Evolutionary conservation across 2,888 invertebrate species (phyloP).

Genomic region (Sarcophaga carnaria): DNA sequence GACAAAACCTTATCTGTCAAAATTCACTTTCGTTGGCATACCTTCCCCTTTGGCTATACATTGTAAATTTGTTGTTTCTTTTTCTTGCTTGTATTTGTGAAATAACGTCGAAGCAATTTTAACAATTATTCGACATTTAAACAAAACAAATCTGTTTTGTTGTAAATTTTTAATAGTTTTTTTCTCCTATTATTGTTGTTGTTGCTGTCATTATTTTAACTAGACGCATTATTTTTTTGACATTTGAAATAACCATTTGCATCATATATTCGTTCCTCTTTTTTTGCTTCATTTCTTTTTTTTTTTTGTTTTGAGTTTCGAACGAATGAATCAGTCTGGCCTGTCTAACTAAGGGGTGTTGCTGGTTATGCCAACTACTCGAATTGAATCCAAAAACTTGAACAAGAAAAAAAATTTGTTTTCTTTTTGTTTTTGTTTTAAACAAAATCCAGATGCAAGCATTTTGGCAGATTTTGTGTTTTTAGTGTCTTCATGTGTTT

Average conservation of each 20-base stretch:
- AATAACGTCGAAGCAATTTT: background rate
- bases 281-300: background rate
- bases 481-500: slow-evolving; percentile 17
- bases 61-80: background rate
- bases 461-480: slow-evolving; percentile 42
- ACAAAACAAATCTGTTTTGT: slow-evolving; percentile 55
- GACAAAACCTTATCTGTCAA: background rate
- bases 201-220: slow-evolving; percentile 23
- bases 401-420: slow-evolving; percentile 19
- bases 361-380: background rate
- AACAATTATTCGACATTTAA: slow-evolving; percentile 30
- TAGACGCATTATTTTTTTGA: slow-evolving; percentile 29
- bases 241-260: slow-evolving; percentile 55
- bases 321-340: background rate
- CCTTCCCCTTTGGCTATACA: slow-evolving; percentile 12
- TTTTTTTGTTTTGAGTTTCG: background rate
- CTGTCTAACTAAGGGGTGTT: background rate
- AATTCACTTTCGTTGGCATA: background rate
- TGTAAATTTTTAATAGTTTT: slow-evolving; percentile 5
- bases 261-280: background rate
- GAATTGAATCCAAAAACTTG: background rate
- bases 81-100: too few species aligned
- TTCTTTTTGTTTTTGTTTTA: background rate
- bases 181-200: slow-evolving; percentile 33
- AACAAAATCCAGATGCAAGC: slow-evolving; percentile 63